Base-by-base conservation (phyloP, 1,140 invertebrate genomes). In the Drosophila suzukii region DNA sequence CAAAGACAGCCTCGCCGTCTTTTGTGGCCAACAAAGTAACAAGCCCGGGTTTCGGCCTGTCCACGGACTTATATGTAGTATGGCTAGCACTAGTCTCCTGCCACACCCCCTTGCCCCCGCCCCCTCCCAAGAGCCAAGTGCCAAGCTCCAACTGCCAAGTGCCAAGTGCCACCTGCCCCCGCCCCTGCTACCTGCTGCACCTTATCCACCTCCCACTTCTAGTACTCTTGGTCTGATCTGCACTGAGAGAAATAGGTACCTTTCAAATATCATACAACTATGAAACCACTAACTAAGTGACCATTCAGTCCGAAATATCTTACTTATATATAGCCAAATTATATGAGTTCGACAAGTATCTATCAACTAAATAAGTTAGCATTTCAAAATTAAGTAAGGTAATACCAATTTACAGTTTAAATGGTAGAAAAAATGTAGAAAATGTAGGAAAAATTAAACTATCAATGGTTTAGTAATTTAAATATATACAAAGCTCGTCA, bases 21-120 rank as follows among this genome's bases (percentile, higher is more conserved):
- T 51, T 68, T 70, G 67, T 47, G 68, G 66, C 68, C 68, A 72
- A 71, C 68, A 73, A 73, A 73, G 70, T 73, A 73, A 73, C 70
- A 73, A 73, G 70, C 70, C 46, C 49, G 43, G 50, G 71, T 73
- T 53, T 75, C 36, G 50, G 60, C 36, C 66, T 58, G 66, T 71
- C 53, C 27, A 27, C 44, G 44, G 50, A 47, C 55, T 34, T 50
- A 39, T 27, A 10, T 34, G 32, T 10, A 47, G 71, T 72, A 39
- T 72, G 67, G 70, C 70, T 34, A 65, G 68, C 47, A 27, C 27
- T 1, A 65, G 66, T 24, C 70, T 46, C 65, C 54, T 44, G 63
- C 47, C 62, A 38, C 60, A 38, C 60, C 59, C 17, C 10, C 24
- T 20, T 39, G 15, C 27, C 50, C 1, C 27, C 20, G 2, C 20